Base-by-base conservation (phyloP, 2,113 vertebrate genomes). In the Uria lomvia region DNA sequence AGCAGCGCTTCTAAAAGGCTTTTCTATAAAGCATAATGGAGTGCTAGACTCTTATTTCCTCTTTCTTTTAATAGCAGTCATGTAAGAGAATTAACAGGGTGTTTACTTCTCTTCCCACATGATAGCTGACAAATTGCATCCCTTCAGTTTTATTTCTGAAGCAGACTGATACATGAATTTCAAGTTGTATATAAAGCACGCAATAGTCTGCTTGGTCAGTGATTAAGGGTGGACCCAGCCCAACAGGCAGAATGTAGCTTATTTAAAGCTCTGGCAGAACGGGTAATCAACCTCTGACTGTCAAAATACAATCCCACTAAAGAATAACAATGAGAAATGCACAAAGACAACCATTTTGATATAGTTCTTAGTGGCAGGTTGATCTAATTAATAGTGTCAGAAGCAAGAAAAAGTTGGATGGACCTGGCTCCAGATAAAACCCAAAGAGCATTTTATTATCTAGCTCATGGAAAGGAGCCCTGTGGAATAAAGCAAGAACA, bases 381-480 rank as follows among this genome's bases (percentile, higher is more conserved):
- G 96, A 97, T 97, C 93, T 97, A 97, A 97, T 97, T 97, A 97
- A 86, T 58, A 94, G 88, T 87, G 96, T 97, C 96, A 97, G 96
- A 97, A 84, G 86, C 93, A 97, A 94, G 68, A 94, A 95, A 97
- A 97, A 86, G 86, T 92, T 95, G 65, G 90, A 73, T 86, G 86
- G 96, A 96, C 94, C 89, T 53, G 90, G 83, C 65, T 95, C 47
- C 70, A 76, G 89, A 71, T 86, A 94, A 97, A 97, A 88, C 75
- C 79, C 68, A 71, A 86, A 90, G 34, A 86, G 68, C 65, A 81
- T 96, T 96, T 94, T 95, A 94, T 92, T 86, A 82, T 86, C 79
- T 71, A 91, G 68, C 47, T 91, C 60, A 78, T 43, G 42, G 71
- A 79, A 94, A 85, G 38, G 29, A 52, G 38, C 14, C 43, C 50